phyloP scores from a whole-genome alignment of 35 echinoderm and acorn worm species.

The Anneissia japonica region DNA sequence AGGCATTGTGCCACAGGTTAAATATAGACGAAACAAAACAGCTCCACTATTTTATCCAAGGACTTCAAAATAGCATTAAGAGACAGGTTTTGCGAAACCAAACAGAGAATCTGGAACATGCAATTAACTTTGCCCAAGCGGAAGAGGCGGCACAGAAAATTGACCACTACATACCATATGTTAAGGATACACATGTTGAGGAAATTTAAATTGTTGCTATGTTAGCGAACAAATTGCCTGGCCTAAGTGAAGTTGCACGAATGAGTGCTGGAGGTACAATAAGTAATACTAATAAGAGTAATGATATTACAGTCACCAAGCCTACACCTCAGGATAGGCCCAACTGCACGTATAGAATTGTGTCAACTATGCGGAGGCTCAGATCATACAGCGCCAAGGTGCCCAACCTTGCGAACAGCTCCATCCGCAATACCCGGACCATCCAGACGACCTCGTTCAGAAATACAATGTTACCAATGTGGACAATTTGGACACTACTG shows the following conservation, averaged over 20 bases:
- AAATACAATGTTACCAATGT: constrained; percentile 4
- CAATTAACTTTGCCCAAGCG: constrained; percentile 2
- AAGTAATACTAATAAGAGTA: background rate
- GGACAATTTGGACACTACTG: background rate
- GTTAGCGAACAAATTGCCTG: constrained; percentile 12
- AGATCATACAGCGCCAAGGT: background rate
- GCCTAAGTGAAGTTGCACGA: constrained; percentile 5
- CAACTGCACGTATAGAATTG: background rate
- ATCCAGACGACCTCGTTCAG: background rate
- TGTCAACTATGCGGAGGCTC: constrained; percentile 2
- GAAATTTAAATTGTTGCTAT: background rate
- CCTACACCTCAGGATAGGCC: background rate
- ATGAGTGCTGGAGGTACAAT: background rate
- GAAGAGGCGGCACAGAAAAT: constrained; percentile 15
- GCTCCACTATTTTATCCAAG: constrained; percentile 18
- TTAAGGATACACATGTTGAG: background rate
- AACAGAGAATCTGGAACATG: background rate
- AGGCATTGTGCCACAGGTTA: constrained; percentile 12
- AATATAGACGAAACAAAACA: constrained; percentile 4
- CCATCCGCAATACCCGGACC: background rate
- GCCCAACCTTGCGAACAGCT: too few relatives aligned
- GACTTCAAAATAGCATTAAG: background rate
- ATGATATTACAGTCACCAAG: background rate
- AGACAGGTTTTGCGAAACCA: constrained; percentile 10
- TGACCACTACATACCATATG: background rate